Percentiles rank a stretch among this genome's conserved stretches.
Evolutionary conservation across 2,797 vertebrate genomes (phyloP).

Genomic region (Halcyon badia): DNA sequence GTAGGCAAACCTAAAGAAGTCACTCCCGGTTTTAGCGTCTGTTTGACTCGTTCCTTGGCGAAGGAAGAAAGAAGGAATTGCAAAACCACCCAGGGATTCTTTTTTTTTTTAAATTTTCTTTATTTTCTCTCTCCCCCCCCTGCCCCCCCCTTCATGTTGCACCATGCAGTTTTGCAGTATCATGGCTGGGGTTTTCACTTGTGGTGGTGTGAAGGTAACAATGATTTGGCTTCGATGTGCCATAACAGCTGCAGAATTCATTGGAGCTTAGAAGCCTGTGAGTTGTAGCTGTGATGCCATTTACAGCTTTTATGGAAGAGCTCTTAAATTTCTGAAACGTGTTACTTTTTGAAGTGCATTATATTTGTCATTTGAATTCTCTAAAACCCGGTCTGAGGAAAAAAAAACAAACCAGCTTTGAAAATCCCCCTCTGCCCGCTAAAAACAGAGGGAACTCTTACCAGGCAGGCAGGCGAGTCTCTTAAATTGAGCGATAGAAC

Average conservation of each 20-base stretch:
- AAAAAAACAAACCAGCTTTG: not conserved
- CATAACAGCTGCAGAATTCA: slow-evolving; percentile 63
- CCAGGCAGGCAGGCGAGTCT: not conserved
- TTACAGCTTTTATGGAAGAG: slow-evolving; percentile 60
- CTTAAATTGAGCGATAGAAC: slow-evolving; percentile 45
- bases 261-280: slow-evolving; percentile 59
- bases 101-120: not conserved
- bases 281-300: slow-evolving; percentile 42
- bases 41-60: not conserved
- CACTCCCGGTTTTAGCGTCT: not conserved
- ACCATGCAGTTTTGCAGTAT: slow-evolving; percentile 14
- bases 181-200: slow-evolving; percentile 59
- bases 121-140: rapidly evolving
- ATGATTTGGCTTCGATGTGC: slow-evolving; percentile 54
- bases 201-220: slow-evolving; percentile 69
- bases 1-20: not conserved
- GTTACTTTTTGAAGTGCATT: slow-evolving; percentile 69
- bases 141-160: not conserved
- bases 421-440: not conserved
- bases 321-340: slow-evolving; percentile 58
- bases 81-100: not conserved
- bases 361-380: slow-evolving; percentile 71
- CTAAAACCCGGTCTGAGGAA: slow-evolving; percentile 17
- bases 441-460: not conserved
- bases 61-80: not conserved